Evolutionary conservation across 2,888 invertebrate species (phyloP), one percentile per base, ranked within the genome.

Genomic region (Lumbricus terrestris): DNA sequence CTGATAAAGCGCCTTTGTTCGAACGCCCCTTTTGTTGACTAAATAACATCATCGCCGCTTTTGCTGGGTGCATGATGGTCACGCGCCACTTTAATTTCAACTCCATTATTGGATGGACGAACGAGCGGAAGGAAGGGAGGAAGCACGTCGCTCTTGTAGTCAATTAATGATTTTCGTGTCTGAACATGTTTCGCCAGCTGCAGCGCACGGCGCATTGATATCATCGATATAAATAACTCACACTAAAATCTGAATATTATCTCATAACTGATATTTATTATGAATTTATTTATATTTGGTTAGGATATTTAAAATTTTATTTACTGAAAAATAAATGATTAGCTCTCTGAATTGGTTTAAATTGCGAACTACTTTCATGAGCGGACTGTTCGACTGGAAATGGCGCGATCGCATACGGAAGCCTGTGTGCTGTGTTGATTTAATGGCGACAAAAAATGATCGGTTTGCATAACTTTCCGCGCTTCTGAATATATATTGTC

Each of bases 141-240:
- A 69, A 69, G n/a, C 69, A 69, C 69, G 69, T 69, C 13, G 13
- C 69, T 69, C 69, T n/a, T 29, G n/a, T n/a, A n/a, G 69, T n/a
- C 85, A 35, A 34, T 85, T 35, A 85, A 35, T 85, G 85, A 85
- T 33, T 85, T 85, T 85, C 85, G 37, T 35, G 85, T 34, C 85
- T 33, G 85, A 85, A 85, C 85, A 85, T 85, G 85, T 85, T 37
- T 85, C 85, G 85, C 35, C 85, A 69, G 69, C 69, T 69, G 69
- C 69, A 69, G n/a, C n/a, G 5, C 69, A n/a, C 69, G n/a, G 69
- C 69, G 69, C 69, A 69, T 69, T 69, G n/a, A 69, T 69, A 69
- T 69, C n/a, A n/a, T 69, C 69, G 69, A n/a, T 69, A 69, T 69
- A 69, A 69, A 69, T 69, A 69, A n/a, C 69, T 69, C 69, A n/a